Conservation (phyloP, 2,797 vertebrate genomes). For the Enteromius mattozi region DNA sequence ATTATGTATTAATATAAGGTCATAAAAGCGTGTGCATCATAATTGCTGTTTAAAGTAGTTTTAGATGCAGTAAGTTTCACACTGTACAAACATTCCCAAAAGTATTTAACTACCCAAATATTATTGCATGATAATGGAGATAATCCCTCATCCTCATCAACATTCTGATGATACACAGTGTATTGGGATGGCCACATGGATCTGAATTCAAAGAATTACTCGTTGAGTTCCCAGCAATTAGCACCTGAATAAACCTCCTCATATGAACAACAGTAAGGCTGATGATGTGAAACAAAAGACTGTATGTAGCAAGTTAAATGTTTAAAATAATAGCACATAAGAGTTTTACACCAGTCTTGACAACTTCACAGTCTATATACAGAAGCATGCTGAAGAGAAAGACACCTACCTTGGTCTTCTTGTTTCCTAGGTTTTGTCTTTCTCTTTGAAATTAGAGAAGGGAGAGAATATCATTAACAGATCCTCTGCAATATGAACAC, state of each 20-base stretch:
- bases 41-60: conserved; percentile 5
- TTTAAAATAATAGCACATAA: neutral
- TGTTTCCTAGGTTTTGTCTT: conserved; percentile 53
- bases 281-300: neutral
- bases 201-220: conserved; percentile 2
- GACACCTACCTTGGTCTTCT: conserved; percentile 73
- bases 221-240: neutral
- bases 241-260: neutral
- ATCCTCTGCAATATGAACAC: conserved; percentile 6
- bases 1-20: neutral
- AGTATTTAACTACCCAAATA: neutral
- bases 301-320: neutral
- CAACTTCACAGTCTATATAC: neutral
- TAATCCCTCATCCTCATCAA: conserved; percentile 10
- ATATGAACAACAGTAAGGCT: neutral
- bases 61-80: neutral
- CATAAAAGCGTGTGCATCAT: neutral
- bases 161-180: conserved; percentile 1
- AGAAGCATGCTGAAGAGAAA: conserved; percentile 27
- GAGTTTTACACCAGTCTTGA: neutral
- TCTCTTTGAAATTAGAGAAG: conserved; percentile 66
- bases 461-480: conserved; percentile 10
- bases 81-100: neutral
- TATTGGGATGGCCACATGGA: neutral
- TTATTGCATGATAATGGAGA: neutral